phyloP scores from a whole-genome alignment of 2,888 invertebrate species.

The Nasonovia ribisnigri region DNA sequence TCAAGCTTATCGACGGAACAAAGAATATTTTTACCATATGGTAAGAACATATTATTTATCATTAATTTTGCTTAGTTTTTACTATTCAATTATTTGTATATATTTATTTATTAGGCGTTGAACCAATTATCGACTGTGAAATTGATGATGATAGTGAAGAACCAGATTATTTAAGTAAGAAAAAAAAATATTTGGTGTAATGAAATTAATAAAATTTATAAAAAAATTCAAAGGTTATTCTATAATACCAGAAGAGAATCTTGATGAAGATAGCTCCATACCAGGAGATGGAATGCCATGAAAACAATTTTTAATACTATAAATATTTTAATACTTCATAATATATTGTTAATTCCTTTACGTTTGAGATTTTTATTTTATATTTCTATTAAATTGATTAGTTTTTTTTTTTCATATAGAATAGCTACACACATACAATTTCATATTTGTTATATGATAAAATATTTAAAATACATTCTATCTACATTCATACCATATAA shows the following conservation, averaged over 20 bases:
- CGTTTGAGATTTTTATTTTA: neutral
- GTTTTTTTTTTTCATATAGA: neutral
- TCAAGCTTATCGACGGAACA: neutral
- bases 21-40: neutral
- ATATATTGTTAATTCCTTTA: neutral
- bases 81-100: neutral
- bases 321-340: too few relatives aligned
- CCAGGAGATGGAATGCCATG: neutral
- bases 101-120: neutral
- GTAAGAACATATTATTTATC: neutral
- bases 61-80: neutral
- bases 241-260: neutral
- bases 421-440: too few relatives aligned
- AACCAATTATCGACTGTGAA: constrained; percentile 35
- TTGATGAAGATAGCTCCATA: neutral
- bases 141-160: neutral
- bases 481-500: neutral
- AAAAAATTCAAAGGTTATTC: constrained; percentile 4
- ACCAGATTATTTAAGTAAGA: constrained; percentile 41
- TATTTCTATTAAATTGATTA: neutral
- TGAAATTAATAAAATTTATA: neutral
- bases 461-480: neutral
- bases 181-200: neutral
- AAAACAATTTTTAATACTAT: neutral
- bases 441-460: neutral